Conservation (phyloP, 2,888 invertebrate genomes). For the Megaustenia siamemsis region DNA sequence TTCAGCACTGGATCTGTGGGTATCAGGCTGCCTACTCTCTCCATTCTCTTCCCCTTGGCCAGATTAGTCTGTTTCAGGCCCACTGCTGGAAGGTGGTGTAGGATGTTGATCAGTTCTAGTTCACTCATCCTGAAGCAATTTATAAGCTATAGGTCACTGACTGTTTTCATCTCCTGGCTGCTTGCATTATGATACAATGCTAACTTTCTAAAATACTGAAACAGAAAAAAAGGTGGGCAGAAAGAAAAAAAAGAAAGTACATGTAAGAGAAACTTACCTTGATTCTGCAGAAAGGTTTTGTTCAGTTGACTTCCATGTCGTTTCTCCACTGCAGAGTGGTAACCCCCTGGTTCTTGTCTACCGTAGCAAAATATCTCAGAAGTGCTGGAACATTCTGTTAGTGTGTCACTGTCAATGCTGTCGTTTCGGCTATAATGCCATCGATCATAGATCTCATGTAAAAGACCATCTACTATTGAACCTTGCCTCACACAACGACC, state of each 20-base stretch:
- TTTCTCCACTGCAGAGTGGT: slow-evolving; percentile 60
- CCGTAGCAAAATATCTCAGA: slow-evolving; percentile 72
- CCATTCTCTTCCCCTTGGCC: too few species aligned
- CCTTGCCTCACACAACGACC: slow-evolving; percentile 56
- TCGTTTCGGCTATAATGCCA: slow-evolving; percentile 74
- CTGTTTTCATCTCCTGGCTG: too few species aligned
- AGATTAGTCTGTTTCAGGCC: too few species aligned
- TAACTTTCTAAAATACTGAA: too few species aligned
- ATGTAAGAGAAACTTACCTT: slow-evolving; percentile 65
- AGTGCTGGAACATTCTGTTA: slow-evolving; percentile 78
- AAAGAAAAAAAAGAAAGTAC: background rate
- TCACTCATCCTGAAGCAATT: too few species aligned
- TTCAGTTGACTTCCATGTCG: slow-evolving; percentile 66
- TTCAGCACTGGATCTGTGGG: too few species aligned
- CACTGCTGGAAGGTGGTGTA: too few species aligned
- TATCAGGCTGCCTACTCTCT: too few species aligned
- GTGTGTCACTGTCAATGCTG: slow-evolving; percentile 79
- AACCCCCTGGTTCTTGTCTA: slow-evolving; percentile 55
- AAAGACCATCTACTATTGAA: slow-evolving; percentile 77
- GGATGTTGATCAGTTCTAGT: too few species aligned
- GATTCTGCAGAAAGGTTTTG: slow-evolving; percentile 70
- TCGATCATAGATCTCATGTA: slow-evolving; percentile 78
- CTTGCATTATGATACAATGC: too few species aligned
- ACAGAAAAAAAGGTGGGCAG: too few species aligned
- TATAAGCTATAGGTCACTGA: too few species aligned